phyloP scores from a whole-genome alignment of 2,888 invertebrate genomes.

The Luperina testacea region DNA sequence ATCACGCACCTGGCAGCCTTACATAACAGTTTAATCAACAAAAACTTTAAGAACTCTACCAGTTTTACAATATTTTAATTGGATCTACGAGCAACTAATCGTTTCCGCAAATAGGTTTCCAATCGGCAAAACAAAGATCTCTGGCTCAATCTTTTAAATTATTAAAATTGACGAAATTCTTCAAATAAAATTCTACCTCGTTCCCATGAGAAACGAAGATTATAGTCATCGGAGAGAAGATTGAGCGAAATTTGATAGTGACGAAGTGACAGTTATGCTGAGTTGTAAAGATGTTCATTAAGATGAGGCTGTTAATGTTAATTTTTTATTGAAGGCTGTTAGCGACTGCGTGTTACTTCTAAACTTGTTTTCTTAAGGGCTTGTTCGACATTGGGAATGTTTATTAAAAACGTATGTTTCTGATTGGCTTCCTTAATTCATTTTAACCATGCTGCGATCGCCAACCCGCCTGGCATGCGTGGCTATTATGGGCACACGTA shows the following conservation, averaged over 20 bases:
- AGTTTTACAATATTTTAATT: constrained; percentile 55
- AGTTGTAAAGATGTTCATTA: constrained; percentile 56
- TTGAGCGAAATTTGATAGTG: constrained; percentile 65
- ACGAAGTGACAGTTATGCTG: constrained; percentile 46
- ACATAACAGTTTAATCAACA: constrained; percentile 27
- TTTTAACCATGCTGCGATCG: not conserved
- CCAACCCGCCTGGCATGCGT: not conserved
- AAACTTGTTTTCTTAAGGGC: constrained; percentile 48
- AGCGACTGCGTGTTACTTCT: constrained; percentile 45
- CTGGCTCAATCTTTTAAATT: constrained; percentile 55
- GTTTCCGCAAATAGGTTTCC: constrained; percentile 59
- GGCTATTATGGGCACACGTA: not conserved
- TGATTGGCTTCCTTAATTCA: constrained; percentile 2
- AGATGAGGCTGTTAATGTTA: constrained; percentile 35
- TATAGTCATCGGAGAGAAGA: constrained; percentile 40
- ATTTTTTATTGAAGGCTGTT: constrained; percentile 52
- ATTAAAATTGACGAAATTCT: constrained; percentile 70
- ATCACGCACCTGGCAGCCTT: constrained; percentile 44
- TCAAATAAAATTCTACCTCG: constrained; percentile 42
- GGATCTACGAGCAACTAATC: constrained; percentile 40
- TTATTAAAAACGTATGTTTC: constrained; percentile 16
- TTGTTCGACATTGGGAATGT: constrained; percentile 23
- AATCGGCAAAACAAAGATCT: constrained; percentile 62
- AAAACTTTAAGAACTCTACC: constrained; percentile 30
- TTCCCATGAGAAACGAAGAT: constrained; percentile 75